Evolutionary conservation across 2,797 vertebrate species (phyloP).

Genomic region (Mus spretus): DNA sequence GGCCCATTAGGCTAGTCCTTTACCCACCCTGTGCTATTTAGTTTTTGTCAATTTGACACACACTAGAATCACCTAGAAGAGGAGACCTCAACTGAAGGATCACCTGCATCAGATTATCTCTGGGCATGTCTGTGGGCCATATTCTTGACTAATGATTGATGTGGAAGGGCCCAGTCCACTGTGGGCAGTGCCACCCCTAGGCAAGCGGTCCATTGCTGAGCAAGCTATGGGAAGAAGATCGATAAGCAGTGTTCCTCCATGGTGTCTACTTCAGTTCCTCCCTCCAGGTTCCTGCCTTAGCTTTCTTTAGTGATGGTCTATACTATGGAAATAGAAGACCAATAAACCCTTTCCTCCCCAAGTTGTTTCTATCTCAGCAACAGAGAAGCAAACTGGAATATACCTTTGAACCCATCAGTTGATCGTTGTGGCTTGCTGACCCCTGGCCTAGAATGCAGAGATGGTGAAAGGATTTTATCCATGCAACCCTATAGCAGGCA

Average conservation of each 20-base stretch:
- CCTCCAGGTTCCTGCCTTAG: not conserved
- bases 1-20: not conserved
- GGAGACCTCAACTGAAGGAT: not conserved
- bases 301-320: not conserved
- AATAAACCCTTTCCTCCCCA: not conserved
- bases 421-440: conserved; percentile 38
- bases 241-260: not conserved
- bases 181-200: not conserved
- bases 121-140: not conserved
- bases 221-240: not conserved
- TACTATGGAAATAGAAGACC: not conserved
- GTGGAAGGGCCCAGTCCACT: not conserved
- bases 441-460: conserved; percentile 42
- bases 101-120: not conserved
- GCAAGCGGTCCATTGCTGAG: not conserved
- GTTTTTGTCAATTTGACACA: not conserved
- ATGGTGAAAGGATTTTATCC: conserved; percentile 57
- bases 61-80: not conserved
- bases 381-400: not conserved
- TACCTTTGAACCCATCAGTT: conserved; percentile 30
- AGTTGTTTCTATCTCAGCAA: not conserved
- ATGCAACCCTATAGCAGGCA: not conserved
- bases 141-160: not conserved
- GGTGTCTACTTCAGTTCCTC: not conserved
- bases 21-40: not conserved